phyloP scores from a whole-genome alignment of 2,113 vertebrate genomes.

The Pelmatolapia mariae region DNA sequence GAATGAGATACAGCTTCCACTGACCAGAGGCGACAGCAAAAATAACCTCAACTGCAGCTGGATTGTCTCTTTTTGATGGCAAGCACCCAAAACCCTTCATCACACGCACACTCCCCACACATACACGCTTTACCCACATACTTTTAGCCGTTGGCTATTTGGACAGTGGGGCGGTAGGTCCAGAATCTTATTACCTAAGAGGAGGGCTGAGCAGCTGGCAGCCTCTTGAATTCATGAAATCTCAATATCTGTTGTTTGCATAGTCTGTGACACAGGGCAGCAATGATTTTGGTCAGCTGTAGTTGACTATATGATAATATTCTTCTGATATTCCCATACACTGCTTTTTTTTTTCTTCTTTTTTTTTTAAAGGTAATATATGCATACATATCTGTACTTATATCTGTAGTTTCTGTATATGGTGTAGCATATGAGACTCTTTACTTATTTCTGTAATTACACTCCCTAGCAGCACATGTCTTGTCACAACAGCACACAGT shows the following conservation, averaged over 20 bases:
- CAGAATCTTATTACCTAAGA: constrained; percentile 49
- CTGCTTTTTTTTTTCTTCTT: accelerated
- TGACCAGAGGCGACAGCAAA: constrained; percentile 21
- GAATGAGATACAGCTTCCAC: constrained; percentile 26
- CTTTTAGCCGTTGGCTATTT: constrained; percentile 30
- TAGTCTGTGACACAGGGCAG: neutral
- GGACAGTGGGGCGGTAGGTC: constrained; percentile 6
- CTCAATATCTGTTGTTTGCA: constrained; percentile 39
- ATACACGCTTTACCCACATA: neutral
- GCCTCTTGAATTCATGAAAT: constrained; percentile 31
- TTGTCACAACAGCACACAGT: neutral
- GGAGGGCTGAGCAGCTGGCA: constrained; percentile 37
- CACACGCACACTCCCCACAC: neutral
- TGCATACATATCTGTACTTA: neutral
- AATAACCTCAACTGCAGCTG: constrained; percentile 16
- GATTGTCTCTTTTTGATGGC: constrained; percentile 16
- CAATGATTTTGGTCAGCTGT: neutral
- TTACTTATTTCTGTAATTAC: neutral
- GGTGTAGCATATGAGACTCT: neutral
- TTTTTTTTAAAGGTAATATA: neutral
- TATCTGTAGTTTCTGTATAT: neutral
- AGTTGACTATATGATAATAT: neutral
- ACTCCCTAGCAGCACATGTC: neutral
- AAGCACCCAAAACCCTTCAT: neutral
- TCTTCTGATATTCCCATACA: neutral